Percentiles rank a stretch among this genome's conserved stretches.
Conservation (phyloP, 2,888 invertebrate species). For the Eristalinus aeneus region DNA sequence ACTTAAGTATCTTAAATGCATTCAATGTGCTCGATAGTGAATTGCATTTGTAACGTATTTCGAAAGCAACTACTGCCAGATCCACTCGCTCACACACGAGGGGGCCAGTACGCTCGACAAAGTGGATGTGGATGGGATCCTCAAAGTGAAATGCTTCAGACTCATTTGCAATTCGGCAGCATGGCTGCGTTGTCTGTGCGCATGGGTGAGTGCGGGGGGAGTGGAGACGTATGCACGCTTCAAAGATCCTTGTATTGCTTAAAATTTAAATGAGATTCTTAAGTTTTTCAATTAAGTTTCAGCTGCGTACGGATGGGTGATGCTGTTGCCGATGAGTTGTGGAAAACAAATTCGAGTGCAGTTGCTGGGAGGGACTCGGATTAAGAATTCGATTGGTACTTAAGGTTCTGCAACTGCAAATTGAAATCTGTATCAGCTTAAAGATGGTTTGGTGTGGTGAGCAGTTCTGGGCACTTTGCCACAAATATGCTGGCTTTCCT, state of each 20-base stretch:
- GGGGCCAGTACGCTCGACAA: constrained; percentile 2
- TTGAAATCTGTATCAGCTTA: too few species aligned
- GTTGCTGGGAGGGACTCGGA: too few species aligned
- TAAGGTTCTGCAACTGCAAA: too few species aligned
- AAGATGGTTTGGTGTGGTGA: too few species aligned
- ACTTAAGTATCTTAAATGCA: constrained; percentile 49
- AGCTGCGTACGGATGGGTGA: constrained; percentile 9
- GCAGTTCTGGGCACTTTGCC: too few species aligned
- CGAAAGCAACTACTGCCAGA: constrained; percentile 6
- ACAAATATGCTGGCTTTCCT: too few species aligned
- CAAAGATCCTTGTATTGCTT: constrained; percentile 16
- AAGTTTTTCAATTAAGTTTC: constrained; percentile 68
- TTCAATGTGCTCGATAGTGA: constrained; percentile 58
- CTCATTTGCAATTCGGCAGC: constrained; percentile 55
- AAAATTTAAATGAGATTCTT: constrained; percentile 63
- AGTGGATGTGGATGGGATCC: not conserved
- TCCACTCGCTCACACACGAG: not conserved
- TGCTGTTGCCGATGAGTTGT: not conserved
- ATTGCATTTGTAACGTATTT: constrained; percentile 68
- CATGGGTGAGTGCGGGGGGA: not conserved
- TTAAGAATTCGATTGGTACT: too few species aligned
- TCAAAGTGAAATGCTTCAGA: constrained; percentile 26
- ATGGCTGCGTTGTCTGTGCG: constrained; percentile 40
- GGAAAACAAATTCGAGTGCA: not conserved
- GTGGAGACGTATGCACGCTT: not conserved